Base-by-base conservation (phyloP, 2,797 vertebrate species). In the Phrynocephalus forsythii region DNA sequence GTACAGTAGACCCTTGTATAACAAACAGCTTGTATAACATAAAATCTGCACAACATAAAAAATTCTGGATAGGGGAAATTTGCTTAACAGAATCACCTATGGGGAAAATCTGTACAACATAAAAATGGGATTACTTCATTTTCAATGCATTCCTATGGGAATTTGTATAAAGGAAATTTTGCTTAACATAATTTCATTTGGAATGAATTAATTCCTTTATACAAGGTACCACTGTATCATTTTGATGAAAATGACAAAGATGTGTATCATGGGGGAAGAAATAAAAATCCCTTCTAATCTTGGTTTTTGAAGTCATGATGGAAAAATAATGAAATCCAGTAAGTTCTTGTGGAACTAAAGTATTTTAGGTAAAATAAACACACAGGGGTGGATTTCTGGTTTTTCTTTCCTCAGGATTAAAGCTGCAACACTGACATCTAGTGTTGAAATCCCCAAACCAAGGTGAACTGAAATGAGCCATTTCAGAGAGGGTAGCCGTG, bases 391-490 rank as follows among this genome's bases (percentile, higher is more conserved):
- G 11, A 26, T 26, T 56, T 26, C 22, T 72, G 72, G 26, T 87
- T 82, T 50, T 71, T 83, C 11, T 84, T 1, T 82, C 60, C 18
- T 18, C 48, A n/a, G 22, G 28, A 38, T 16, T 33, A 3, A 68
- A 93, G 87, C 77, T 63, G 48, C 95, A 95, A 96, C 83, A 96
- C 90, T 96, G 96, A 96, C 96, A 95, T 87, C 96, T 96, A 95
- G 95, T 84, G 96, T 92, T 90, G n/a, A 87, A 92, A 84, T 66
- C 77, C n/a, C 72, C 85, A 77, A 56, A 88, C 16, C 66, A 82
- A 91, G 28, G 10, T 3, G 56, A 66, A 60, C 63, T 77, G 72
- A 80, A 33, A 0, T 1, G 20, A 85, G 75, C 20, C 38, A 5
- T 44, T 44, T 44, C 38, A 44, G 38, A 44, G 38, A 44, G 38